phyloP scores from a whole-genome alignment of 2,113 vertebrate species.

The Blennius ocellaris region DNA sequence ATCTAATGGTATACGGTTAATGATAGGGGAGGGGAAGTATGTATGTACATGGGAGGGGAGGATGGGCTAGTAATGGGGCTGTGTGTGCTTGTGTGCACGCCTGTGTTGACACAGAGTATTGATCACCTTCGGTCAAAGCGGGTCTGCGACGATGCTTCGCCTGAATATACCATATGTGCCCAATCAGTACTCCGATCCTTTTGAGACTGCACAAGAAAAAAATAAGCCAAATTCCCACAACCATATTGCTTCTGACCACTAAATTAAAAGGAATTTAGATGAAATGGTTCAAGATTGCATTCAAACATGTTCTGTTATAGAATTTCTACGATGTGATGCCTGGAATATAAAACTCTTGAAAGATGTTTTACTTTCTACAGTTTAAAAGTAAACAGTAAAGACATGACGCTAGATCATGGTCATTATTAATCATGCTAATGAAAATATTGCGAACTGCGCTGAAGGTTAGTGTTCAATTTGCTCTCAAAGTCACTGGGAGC shows the following conservation, averaged over 20 bases:
- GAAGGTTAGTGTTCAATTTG: not conserved
- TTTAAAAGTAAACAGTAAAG: no score
- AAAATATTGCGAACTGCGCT: not conserved
- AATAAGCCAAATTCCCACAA: slow-evolving; percentile 23
- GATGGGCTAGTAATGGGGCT: slow-evolving; percentile 64
- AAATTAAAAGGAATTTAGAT: not conserved
- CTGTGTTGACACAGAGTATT: slow-evolving; percentile 59
- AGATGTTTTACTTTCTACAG: no score
- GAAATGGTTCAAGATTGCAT: not conserved
- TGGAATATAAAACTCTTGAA: no score
- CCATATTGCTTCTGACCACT: slow-evolving; percentile 4
- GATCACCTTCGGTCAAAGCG: slow-evolving; percentile 58
- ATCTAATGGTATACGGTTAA: slow-evolving; percentile 81
- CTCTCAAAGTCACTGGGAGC: not conserved
- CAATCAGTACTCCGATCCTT: slow-evolving; percentile 17
- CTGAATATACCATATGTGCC: slow-evolving; percentile 19
- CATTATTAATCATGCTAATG: no score
- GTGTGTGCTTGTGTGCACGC: slow-evolving; percentile 45
- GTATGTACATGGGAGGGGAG: slow-evolving; percentile 65
- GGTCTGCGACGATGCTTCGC: slow-evolving; percentile 6
- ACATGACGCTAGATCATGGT: no score
- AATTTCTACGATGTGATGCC: no score
- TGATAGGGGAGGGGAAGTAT: slow-evolving; percentile 66
- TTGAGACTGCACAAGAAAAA: slow-evolving; percentile 24
- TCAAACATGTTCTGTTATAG: not conserved